Base-by-base conservation (phyloP, 2,797 vertebrate genomes). In the Thaleichthys pacificus region DNA sequence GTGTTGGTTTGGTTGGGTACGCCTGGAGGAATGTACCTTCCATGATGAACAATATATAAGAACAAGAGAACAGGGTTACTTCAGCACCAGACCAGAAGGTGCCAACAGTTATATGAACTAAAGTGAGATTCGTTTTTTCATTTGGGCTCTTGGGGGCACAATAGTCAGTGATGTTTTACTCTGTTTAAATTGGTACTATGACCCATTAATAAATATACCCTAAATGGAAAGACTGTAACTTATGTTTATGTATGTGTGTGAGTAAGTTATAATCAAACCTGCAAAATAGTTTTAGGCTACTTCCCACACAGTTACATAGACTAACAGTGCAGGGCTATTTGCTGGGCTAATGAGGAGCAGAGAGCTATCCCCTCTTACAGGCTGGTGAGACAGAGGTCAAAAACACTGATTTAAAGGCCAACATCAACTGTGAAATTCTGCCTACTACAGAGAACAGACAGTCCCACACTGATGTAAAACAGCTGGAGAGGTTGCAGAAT, bases 381-480 rank as follows among this genome's bases (percentile, higher is more conserved):
- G n/a, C 62, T 66, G 38, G 9, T 19, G 22, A 47, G 64, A 49
- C 38, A 51, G 42, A 26, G 38, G 64, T 66, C n/a, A 66, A 66
- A 24, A 22, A 32, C 38, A 49, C 38, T 49, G 64, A 66, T 51
- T 66, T 66, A 66, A 66, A 66, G 64, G 64, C 47, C 64, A 49
- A 26, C 17, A 28, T 62, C 3, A 66, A 47, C 64, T 28, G 61
- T 19, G 17, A 12, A 66, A 3, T 22, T 66, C 30, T 21, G 5
- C 61, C 61, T 30, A 14, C 19, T 66, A 66, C n/a, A 66, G 64
- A 66, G 21, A 21, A 51, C 21, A 24, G 21, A 49, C 35, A 24
- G 63, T n/a, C 63, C 38, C 63, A 22, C 12, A 38, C 38, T 66
- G 64, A 66, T 49, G 38, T 24, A 5, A 66, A 49, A 66, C 42